A percentile compares a stretch with the other conserved stretches of the same genome.
These are phyloP conservation scores for Bombus affinis DNA, from an alignment of 1,140 invertebrate species.

Conservation along the genomic window DNA sequence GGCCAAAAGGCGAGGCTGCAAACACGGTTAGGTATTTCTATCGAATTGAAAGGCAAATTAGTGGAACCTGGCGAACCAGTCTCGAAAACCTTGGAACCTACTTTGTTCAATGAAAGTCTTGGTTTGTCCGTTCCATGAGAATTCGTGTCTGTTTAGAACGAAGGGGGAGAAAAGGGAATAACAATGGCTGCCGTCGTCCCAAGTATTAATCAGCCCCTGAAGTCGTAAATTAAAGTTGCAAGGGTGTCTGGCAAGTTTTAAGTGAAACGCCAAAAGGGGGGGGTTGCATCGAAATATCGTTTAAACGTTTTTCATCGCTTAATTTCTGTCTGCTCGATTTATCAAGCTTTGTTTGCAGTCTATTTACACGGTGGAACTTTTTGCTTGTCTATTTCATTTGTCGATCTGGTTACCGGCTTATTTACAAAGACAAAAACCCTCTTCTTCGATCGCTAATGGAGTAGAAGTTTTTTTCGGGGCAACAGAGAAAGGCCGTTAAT, in stretches of 20 bases:
- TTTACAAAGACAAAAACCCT: neutral
- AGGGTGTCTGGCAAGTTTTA: neutral
- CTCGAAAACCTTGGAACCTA: neutral
- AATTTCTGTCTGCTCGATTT: neutral
- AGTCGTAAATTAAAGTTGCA: neutral
- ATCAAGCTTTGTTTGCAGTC: neutral
- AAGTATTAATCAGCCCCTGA: neutral
- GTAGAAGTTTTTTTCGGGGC: neutral
- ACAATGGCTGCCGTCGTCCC: neutral
- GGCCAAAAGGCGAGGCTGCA: neutral
- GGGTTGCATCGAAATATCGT: neutral
- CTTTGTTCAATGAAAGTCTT: neutral
- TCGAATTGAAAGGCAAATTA: slow-evolving; percentile 26
- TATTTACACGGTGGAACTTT: neutral
- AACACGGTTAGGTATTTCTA: slow-evolving; percentile 5
- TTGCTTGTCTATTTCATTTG: neutral
- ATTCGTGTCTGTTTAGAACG: neutral
- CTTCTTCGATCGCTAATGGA: neutral
- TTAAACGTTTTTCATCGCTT: neutral
- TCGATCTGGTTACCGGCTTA: neutral
- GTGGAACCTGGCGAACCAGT: neutral
- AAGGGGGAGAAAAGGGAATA: neutral
- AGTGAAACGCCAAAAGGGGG: neutral
- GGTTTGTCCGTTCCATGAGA: neutral
- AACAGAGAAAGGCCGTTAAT: neutral